Percentiles rank a stretch among this genome's conserved stretches.
These are phyloP conservation scores for Cathartes aura DNA, from an alignment of 2,113 vertebrate species.

Conservation along the genomic window DNA sequence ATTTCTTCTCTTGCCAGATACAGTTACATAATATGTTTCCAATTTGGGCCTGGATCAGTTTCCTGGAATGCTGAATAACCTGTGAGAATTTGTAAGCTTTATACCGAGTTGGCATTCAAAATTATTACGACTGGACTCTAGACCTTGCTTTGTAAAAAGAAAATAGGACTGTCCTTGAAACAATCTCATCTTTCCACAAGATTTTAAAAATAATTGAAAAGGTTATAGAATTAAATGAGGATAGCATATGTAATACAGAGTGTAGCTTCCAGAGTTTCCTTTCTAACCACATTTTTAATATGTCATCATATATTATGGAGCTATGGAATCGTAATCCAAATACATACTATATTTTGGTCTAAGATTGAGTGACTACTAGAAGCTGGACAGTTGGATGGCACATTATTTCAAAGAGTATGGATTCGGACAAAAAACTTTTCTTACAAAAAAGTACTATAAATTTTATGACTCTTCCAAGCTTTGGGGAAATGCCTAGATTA, in stretches of 20 bases:
- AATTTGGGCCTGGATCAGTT: not conserved
- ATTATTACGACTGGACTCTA: not conserved
- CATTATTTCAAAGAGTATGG: not conserved
- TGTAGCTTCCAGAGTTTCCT: not conserved
- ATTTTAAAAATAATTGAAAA: not conserved
- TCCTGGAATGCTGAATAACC: constrained; percentile 23
- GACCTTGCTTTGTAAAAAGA: not conserved
- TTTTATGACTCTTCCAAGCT: not conserved
- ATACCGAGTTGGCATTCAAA: not conserved
- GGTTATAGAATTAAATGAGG: not conserved
- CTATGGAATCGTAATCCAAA: not conserved
- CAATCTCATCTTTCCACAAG: not conserved
- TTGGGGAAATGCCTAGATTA: not conserved
- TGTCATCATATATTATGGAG: not conserved
- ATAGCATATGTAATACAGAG: not conserved
- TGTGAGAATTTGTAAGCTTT: not conserved
- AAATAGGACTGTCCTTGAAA: not conserved
- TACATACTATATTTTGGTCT: not conserved
- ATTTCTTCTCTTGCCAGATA: constrained; percentile 40
- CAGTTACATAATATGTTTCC: constrained; percentile 37
- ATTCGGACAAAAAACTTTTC: not conserved
- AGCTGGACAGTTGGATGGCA: not conserved
- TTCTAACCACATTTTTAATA: not conserved
- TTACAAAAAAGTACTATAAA: not conserved
- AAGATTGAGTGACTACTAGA: not conserved